These are phyloP conservation scores for Arenicola marina DNA, from an alignment of 2,888 invertebrate species.

Conservation along the genomic window DNA sequence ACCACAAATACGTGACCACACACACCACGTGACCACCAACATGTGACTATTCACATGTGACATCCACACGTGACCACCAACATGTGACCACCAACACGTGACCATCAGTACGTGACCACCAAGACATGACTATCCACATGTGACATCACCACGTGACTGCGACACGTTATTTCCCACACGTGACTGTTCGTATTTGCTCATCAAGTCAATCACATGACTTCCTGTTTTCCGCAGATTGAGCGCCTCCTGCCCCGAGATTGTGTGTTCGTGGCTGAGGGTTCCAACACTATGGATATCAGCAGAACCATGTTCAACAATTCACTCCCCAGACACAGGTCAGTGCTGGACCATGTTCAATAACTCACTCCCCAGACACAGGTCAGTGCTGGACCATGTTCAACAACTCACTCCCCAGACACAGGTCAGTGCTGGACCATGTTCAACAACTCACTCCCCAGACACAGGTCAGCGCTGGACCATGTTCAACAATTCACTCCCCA, in stretches of 20 bases:
- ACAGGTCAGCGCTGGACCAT: no score
- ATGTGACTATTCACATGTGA: no score
- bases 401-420: neutral
- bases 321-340: conserved; percentile 68
- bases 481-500: no score
- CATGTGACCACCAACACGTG: no score
- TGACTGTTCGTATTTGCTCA: neutral
- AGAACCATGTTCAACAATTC: conserved; percentile 84
- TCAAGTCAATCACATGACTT: neutral
- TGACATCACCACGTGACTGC: no score
- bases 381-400: no score
- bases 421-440: no score
- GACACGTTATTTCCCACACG: neutral
- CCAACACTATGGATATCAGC: conserved; percentile 99
- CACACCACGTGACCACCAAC: no score
- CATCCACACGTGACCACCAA: no score
- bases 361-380: conserved; percentile 7
- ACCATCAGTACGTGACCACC: no score
- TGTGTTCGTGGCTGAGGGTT: conserved; percentile 94
- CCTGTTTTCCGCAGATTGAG: conserved; percentile 41
- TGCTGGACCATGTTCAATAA: neutral
- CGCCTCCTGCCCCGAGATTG: conserved; percentile 68
- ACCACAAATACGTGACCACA: no score
- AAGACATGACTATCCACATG: no score
- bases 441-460: neutral